Evolutionary conservation across 2,797 vertebrate genomes (phyloP).

Genomic region (Astyanax mexicanus): DNA sequence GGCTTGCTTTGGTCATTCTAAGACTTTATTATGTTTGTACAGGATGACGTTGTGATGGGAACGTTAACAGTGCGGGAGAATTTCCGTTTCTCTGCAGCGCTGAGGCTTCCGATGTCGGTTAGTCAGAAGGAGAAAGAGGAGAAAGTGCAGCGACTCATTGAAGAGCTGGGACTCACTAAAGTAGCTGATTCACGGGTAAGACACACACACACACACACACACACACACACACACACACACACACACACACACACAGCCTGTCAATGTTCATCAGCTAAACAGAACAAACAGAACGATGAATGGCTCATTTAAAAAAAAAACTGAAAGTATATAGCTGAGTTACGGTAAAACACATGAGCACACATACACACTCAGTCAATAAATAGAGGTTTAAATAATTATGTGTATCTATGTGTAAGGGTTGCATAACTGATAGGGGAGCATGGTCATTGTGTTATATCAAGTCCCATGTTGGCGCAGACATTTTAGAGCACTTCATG

Average conservation of each 20-base stretch:
- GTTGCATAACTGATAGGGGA: no score
- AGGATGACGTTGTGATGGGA: conserved; percentile 98
- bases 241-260: background rate
- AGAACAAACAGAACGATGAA: background rate
- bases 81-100: conserved; percentile 90
- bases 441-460: no score
- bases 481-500: no score
- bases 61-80: conserved; percentile 93
- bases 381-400: no score
- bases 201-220: background rate
- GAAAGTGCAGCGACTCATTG: conserved; percentile 83
- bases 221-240: background rate
- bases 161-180: conserved; percentile 87
- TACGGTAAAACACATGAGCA: no score
- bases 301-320: no score
- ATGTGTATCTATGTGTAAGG: no score
- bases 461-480: no score
- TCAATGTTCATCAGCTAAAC: conserved; percentile 1
- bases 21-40: conserved; percentile 19
- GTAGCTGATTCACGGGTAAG: conserved; percentile 92
- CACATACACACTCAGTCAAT: no score
- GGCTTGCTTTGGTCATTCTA: no score
- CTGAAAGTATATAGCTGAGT: background rate
- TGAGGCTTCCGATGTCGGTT: conserved; percentile 84
- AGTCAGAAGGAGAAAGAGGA: conserved; percentile 79